A percentile compares a stretch with the other conserved stretches of the same genome.
phyloP scores from a whole-genome alignment of 2,888 invertebrate genomes.

The Sturmia bella region DNA sequence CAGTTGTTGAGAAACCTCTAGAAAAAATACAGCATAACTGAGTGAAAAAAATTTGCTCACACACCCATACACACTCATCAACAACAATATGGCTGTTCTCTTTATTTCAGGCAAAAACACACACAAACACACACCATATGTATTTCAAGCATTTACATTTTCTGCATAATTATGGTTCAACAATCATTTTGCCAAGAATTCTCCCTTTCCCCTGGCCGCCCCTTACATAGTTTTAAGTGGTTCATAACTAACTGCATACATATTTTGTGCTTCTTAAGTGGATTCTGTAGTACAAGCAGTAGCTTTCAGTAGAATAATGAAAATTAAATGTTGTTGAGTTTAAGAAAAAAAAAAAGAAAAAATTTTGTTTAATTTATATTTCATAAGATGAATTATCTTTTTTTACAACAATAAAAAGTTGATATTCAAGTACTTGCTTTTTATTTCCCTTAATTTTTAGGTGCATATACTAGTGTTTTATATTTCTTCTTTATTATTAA shows the following conservation, averaged over 20 bases:
- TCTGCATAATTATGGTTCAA: conserved; percentile 35
- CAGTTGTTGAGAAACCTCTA: conserved; percentile 52
- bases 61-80: background rate
- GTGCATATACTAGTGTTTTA: background rate
- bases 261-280: conserved; percentile 3
- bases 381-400: conserved; percentile 52
- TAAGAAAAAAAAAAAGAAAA: background rate
- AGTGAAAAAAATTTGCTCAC: conserved; percentile 13
- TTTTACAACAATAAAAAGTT: conserved; percentile 19
- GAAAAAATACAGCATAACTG: conserved; percentile 41
- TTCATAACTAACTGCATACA: conserved; percentile 3
- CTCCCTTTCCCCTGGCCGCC: background rate
- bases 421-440: conserved; percentile 10
- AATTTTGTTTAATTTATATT: conserved; percentile 51
- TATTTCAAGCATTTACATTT: conserved; percentile 10
- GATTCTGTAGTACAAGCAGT: background rate
- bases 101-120: background rate
- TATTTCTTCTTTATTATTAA: conserved; percentile 5
- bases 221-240: background rate
- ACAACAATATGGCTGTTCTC: background rate
- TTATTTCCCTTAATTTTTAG: background rate
- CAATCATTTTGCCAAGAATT: conserved; percentile 14
- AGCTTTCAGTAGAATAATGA: conserved; percentile 29
- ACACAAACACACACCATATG: background rate
- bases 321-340: conserved; percentile 52